phyloP scores from a whole-genome alignment of 2,888 invertebrate species.

The Megalurothrips usitatus region DNA sequence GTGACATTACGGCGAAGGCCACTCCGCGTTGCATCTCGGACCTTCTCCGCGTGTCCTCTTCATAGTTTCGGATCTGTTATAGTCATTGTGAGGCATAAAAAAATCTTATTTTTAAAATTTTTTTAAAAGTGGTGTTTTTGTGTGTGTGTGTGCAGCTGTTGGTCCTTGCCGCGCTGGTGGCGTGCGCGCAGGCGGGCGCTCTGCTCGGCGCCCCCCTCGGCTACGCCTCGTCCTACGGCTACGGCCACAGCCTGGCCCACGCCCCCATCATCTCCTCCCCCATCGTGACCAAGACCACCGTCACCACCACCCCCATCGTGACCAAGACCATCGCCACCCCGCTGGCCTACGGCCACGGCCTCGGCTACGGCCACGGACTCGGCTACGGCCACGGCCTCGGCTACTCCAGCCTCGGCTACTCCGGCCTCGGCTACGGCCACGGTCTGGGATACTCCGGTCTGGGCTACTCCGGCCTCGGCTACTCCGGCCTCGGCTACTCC shows the following conservation, averaged over 20 bases:
- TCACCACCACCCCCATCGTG: constrained; percentile 2
- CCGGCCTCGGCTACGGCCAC: neutral
- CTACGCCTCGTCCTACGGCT: constrained; percentile 11
- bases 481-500: neutral
- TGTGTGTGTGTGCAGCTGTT: neutral
- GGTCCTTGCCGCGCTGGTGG: neutral
- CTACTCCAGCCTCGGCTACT: neutral
- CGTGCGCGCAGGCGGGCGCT: neutral
- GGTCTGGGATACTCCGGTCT: neutral
- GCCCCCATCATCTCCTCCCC: neutral
- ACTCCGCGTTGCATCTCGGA: too few relatives aligned
- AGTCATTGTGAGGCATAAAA: too few relatives aligned
- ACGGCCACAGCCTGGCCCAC: neutral
- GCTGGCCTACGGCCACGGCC: constrained; percentile 1
- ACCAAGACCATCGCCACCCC: neutral
- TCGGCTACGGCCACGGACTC: neutral
- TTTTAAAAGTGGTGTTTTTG: neutral
- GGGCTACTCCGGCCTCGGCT: neutral
- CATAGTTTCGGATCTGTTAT: too few relatives aligned
- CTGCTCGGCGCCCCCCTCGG: neutral
- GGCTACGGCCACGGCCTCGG: neutral
- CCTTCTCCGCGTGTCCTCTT: too few relatives aligned
- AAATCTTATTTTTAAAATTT: too few relatives aligned
- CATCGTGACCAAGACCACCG: constrained; percentile 11
- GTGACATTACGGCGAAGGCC: neutral